phyloP scores from a whole-genome alignment of 2,797 vertebrate species.

The Spinus pinus region DNA sequence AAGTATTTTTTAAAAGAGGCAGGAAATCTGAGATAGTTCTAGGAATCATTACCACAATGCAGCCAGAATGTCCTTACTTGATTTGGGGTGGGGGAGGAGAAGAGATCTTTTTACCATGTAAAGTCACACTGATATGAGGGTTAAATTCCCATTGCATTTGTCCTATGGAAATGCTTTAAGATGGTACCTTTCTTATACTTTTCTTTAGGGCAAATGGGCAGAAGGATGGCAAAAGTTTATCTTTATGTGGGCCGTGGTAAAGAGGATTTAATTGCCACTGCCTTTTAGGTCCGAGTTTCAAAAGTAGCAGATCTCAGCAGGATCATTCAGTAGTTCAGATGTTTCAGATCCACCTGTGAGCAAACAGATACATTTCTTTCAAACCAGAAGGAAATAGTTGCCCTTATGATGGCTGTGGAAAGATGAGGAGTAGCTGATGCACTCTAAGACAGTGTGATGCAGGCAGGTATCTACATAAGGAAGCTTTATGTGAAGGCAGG shows the following conservation, averaged over 20 bases:
- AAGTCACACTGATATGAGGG: not conserved
- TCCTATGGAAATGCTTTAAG: not conserved
- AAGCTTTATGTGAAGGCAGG: not conserved
- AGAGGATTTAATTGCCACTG: not conserved
- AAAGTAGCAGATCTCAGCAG: not conserved
- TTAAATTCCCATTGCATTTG: not conserved
- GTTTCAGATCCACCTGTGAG: not conserved
- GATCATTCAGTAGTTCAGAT: not conserved
- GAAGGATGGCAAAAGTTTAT: not conserved
- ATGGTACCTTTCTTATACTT: not conserved
- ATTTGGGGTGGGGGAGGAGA: accelerated
- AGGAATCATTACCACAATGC: not conserved
- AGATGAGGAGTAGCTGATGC: not conserved
- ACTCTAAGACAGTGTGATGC: not conserved
- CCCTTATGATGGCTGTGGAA: not conserved
- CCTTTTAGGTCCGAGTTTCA: not conserved
- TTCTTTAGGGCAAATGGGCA: not conserved
- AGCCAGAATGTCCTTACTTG: not conserved
- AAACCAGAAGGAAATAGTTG: not conserved
- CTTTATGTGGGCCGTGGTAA: not conserved
- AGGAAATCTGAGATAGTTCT: not conserved
- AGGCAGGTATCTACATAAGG: not conserved
- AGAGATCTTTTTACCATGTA: not conserved
- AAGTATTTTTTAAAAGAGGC: not conserved
- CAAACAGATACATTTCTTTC: not conserved